phyloP scores from a whole-genome alignment of 2,888 invertebrate genomes.

The Tanytarsus gracilentus region DNA sequence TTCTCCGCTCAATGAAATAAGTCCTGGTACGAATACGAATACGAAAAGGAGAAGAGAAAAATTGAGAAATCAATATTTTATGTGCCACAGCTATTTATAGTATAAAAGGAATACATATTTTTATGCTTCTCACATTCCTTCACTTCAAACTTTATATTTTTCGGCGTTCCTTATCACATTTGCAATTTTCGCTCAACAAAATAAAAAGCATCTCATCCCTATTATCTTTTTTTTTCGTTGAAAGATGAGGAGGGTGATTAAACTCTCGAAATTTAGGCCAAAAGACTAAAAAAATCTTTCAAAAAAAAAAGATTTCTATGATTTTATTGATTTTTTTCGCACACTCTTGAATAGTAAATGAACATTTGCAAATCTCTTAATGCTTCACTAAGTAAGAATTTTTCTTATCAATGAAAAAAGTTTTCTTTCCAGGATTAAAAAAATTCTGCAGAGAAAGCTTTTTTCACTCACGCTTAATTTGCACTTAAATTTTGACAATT shows the following conservation, averaged over 20 bases:
- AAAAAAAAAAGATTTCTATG: background rate
- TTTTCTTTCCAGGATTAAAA: background rate
- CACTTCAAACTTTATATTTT: background rate
- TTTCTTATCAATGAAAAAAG: slow-evolving; percentile 8
- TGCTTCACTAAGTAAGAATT: no score
- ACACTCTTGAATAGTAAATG: no score
- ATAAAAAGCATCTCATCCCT: no score
- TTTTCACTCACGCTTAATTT: background rate
- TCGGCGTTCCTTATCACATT: no score
- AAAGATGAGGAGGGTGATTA: no score
- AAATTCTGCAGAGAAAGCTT: background rate
- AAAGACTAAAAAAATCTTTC: background rate
- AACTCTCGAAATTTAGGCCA: no score
- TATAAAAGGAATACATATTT: slow-evolving; percentile 4
- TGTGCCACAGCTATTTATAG: slow-evolving; percentile 17
- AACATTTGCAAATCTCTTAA: no score
- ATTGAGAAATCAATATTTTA: slow-evolving; percentile 26
- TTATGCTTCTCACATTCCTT: background rate
- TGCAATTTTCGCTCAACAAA: no score
- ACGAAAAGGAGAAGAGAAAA: background rate
- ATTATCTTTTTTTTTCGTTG: no score
- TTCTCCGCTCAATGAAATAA: background rate
- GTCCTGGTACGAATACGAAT: background rate
- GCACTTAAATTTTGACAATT: background rate
- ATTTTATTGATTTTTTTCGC: no score